Base-by-base conservation (phyloP, 2,797 vertebrate species). In the Coregonus suidteri region DNA sequence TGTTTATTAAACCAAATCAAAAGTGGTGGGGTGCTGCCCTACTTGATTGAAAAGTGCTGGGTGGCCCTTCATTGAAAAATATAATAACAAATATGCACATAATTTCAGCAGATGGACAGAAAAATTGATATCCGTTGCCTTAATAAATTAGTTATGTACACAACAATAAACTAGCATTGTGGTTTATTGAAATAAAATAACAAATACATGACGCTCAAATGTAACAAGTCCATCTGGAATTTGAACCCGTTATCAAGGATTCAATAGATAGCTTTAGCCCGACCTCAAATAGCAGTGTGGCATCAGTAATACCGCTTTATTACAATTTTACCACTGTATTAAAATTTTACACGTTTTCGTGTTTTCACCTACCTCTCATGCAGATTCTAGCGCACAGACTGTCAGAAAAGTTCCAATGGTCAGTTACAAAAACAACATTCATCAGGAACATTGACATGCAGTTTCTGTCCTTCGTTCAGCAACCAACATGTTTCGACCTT, bases 381-480 rank as follows among this genome's bases (percentile, higher is more conserved):
- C 56, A 62, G n/a, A 62, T 20, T 13, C 11, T n/a, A 62, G 13
- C 6, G n/a, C n/a, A n/a, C 18, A 3, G 6, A n/a, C 56, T 20
- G 56, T 62, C 56, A 62, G 53, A 62, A 62, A 62, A 62, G 56
- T 62, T 62, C 56, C 56, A 62, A n/a, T 62, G 56, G 56, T 62
- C 56, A 62, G 56, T 59, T 59, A 20, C 13, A 62, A 62, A 59
- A 62, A n/a, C n/a, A 7, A 20, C n/a, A 62, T 18, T 62, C 15
- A 20, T n/a, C 18, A 62, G 56, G n/a, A 62, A 20, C 56, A 62
- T n/a, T n/a, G 4, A 9, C 56, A 62, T 62, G 18, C n/a, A 20
- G 16, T 47, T 62, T 62, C n/a, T 7, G 56, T 62, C n/a, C 56
- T n/a, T 59, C 56, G 5, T 20, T 59, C n/a, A 62, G n/a, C 56